Percentiles rank a stretch among this genome's conserved stretches.
These are phyloP conservation scores for Drosophila biarmipes DNA, from an alignment of 1,140 invertebrate genomes.

Conservation along the genomic window DNA sequence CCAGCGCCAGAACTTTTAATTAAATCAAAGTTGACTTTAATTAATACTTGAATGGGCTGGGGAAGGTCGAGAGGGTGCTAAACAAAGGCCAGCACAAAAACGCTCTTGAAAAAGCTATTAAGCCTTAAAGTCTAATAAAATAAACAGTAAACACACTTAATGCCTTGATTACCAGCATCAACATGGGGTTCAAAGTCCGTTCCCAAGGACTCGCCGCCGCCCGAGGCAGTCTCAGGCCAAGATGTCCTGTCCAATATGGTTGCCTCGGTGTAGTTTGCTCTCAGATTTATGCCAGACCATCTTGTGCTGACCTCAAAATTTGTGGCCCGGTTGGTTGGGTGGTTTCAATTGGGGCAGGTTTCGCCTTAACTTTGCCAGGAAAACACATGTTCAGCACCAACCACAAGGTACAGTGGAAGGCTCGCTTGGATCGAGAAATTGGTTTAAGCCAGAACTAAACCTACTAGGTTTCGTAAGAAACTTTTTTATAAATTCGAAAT, in stretches of 20 bases:
- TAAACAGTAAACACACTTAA: slow-evolving; percentile 83
- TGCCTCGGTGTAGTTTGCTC: slow-evolving; percentile 35
- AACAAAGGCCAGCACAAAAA: slow-evolving; percentile 45
- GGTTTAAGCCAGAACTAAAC: too few relatives aligned
- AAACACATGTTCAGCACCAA: slow-evolving; percentile 40
- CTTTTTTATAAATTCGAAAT: too few relatives aligned
- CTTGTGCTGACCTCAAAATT: slow-evolving; percentile 67
- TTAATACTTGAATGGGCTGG: slow-evolving; percentile 58
- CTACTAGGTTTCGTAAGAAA: too few relatives aligned
- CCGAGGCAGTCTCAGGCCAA: slow-evolving; percentile 6
- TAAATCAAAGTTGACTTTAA: slow-evolving; percentile 78
- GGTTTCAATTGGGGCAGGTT: slow-evolving; percentile 5
- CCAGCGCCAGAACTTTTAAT: slow-evolving; percentile 66
- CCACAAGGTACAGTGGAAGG: neutral
- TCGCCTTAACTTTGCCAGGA: slow-evolving; percentile 42
- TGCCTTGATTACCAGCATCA: slow-evolving; percentile 79
- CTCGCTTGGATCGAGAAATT: too few relatives aligned
- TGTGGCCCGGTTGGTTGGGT: slow-evolving; percentile 28
- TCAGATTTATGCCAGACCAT: slow-evolving; percentile 61
- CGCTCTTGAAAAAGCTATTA: slow-evolving; percentile 64
- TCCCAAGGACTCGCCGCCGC: slow-evolving; percentile 25
- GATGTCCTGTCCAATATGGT: slow-evolving; percentile 35
- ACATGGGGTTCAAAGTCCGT: slow-evolving; percentile 50
- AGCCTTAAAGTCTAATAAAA: slow-evolving; percentile 83
- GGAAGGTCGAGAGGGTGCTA: neutral